phyloP scores from a whole-genome alignment of 2,888 invertebrate genomes.

The Gymnoscelis rufifasciata region DNA sequence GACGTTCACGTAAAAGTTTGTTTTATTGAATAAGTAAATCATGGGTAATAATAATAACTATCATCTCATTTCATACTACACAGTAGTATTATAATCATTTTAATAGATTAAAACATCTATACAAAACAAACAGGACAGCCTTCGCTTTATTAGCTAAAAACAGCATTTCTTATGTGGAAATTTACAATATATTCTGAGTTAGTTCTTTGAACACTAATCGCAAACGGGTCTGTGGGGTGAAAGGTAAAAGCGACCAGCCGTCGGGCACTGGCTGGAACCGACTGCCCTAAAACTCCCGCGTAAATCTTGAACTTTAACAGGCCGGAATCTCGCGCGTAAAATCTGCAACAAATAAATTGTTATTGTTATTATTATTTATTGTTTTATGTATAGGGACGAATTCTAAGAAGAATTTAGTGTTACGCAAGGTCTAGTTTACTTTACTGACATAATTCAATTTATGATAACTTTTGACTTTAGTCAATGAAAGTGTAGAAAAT shows the following conservation, averaged over 20 bases:
- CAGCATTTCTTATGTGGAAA: conserved; percentile 90
- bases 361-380: too few relatives aligned
- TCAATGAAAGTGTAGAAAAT: too few relatives aligned
- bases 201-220: conserved; percentile 95
- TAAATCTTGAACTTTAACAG: conserved; percentile 93
- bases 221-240: conserved; percentile 97
- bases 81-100: background rate
- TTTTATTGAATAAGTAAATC: too few relatives aligned
- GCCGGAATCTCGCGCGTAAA: conserved; percentile 90
- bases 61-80: background rate
- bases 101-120: conserved; percentile 2
- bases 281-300: conserved; percentile 87
- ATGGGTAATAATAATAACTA: too few relatives aligned
- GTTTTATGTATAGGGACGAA: too few relatives aligned
- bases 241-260: conserved; percentile 96
- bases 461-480: too few relatives aligned
- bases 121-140: background rate
- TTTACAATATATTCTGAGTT: conserved; percentile 96
- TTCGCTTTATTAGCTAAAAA: conserved; percentile 50
- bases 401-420: too few relatives aligned
- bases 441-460: too few relatives aligned
- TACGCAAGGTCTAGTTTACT: too few relatives aligned
- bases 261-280: conserved; percentile 83
- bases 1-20: too few relatives aligned
- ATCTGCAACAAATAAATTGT: conserved; percentile 74